Conservation (phyloP, 2,888 invertebrate species). For the Rhingia campestris region DNA sequence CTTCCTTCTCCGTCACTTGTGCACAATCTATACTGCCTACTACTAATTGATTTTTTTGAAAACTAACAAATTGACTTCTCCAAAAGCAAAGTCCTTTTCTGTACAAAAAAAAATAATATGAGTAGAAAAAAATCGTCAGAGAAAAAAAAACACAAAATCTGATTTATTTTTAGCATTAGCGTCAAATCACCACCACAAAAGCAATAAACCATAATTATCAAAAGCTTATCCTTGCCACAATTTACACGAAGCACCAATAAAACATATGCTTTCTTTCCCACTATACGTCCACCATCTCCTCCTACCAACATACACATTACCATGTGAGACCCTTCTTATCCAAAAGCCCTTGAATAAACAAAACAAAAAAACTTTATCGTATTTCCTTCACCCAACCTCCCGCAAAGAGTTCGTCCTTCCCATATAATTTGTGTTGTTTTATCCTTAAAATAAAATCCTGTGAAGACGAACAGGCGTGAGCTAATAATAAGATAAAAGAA, state of each 20-base stretch:
- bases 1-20: too few relatives aligned
- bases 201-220: constrained; percentile 74
- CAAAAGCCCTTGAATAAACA: constrained; percentile 34
- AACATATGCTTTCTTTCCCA: constrained; percentile 69
- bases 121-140: constrained; percentile 20
- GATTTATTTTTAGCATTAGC: constrained; percentile 69
- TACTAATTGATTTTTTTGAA: too few relatives aligned
- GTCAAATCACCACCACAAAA: constrained; percentile 68
- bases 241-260: constrained; percentile 72
- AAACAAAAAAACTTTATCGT: constrained; percentile 56
- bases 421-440: constrained; percentile 67
- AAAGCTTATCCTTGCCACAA: constrained; percentile 72
- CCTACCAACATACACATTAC: constrained; percentile 5
- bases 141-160: constrained; percentile 53
- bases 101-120: constrained; percentile 53
- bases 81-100: constrained; percentile 64
- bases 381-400: background rate
- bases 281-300: constrained; percentile 10
- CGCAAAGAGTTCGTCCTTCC: constrained; percentile 40
- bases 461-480: constrained; percentile 59
- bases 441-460: constrained; percentile 70
- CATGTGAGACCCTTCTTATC: constrained; percentile 36
- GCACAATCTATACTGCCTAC: too few relatives aligned
- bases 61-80: background rate
- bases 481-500: constrained; percentile 72